phyloP scores from a whole-genome alignment of 2,797 vertebrate genomes.

The Gobionotothen gibberifrons region DNA sequence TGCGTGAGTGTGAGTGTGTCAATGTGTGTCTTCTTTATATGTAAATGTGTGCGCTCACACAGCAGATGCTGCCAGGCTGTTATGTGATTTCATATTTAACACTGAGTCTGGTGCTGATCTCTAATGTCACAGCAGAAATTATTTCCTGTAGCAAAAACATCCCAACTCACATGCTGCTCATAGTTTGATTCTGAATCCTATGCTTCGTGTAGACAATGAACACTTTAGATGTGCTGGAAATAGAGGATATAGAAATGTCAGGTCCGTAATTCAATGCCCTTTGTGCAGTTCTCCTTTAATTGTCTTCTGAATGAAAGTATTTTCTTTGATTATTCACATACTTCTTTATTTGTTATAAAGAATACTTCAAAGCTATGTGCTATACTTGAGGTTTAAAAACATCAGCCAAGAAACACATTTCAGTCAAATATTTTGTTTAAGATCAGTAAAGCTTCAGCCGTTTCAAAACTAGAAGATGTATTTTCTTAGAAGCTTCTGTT shows the following conservation, averaged over 20 bases:
- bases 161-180: conserved; percentile 22
- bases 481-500: conserved; percentile 6
- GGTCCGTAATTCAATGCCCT: conserved; percentile 2
- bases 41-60: conserved; percentile 40
- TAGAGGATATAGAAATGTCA: neutral
- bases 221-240: conserved; percentile 11
- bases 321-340: conserved; percentile 15
- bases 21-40: conserved; percentile 28
- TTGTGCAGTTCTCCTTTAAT: neutral
- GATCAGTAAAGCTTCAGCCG: neutral
- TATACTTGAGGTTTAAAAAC: neutral
- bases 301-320: conserved; percentile 14
- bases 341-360: neutral
- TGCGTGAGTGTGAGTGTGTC: conserved; percentile 2
- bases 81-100: conserved; percentile 52
- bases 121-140: conserved; percentile 39
- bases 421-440: neutral
- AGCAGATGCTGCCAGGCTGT: conserved; percentile 56
- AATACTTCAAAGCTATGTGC: neutral
- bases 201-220: neutral
- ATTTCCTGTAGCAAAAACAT: conserved; percentile 37
- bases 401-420: conserved; percentile 5
- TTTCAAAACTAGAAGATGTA: neutral
- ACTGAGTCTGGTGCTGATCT: conserved; percentile 29
- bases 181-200: conserved; percentile 14